A percentile compares a stretch with the other conserved stretches of the same genome.
These are phyloP conservation scores for Tribolium freemani DNA, from an alignment of 2,888 invertebrate species.

Conservation along the genomic window DNA sequence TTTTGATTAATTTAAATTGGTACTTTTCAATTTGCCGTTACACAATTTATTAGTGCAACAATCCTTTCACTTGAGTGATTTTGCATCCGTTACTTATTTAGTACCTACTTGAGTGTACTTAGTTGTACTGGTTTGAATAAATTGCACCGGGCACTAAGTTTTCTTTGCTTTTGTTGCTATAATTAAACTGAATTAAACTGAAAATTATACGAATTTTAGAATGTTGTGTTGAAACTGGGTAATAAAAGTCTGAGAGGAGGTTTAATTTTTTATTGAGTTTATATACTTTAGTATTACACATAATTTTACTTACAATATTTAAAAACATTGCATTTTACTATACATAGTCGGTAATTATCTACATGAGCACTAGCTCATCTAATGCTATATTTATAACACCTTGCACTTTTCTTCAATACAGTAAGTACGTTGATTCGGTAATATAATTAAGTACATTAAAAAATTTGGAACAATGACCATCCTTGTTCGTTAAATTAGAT, in stretches of 20 bases:
- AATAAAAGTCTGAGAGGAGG: not conserved
- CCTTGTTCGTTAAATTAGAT: constrained; percentile 16
- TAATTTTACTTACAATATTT: constrained; percentile 62
- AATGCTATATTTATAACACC: constrained; percentile 51
- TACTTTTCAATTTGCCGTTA: not conserved
- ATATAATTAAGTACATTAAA: constrained; percentile 36
- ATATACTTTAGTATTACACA: constrained; percentile 63
- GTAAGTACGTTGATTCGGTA: constrained; percentile 47
- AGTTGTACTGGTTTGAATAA: not conserved
- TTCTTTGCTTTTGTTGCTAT: not conserved
- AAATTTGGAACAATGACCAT: constrained; percentile 39
- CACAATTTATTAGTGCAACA: not conserved
- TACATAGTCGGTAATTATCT: constrained; percentile 63
- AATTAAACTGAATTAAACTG: not conserved
- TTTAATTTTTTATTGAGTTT: constrained; percentile 43
- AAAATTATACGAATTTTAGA: not conserved
- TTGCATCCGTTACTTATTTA: constrained; percentile 1
- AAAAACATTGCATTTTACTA: constrained; percentile 62
- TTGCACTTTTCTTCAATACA: constrained; percentile 51
- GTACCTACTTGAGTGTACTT: not conserved
- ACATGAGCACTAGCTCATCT: constrained; percentile 54
- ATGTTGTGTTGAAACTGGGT: not conserved
- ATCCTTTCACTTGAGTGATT: constrained; percentile 11
- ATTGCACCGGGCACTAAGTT: not conserved
- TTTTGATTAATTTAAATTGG: not conserved